phyloP scores from a whole-genome alignment of 2,797 vertebrate genomes.

The Ciconia nigra region DNA sequence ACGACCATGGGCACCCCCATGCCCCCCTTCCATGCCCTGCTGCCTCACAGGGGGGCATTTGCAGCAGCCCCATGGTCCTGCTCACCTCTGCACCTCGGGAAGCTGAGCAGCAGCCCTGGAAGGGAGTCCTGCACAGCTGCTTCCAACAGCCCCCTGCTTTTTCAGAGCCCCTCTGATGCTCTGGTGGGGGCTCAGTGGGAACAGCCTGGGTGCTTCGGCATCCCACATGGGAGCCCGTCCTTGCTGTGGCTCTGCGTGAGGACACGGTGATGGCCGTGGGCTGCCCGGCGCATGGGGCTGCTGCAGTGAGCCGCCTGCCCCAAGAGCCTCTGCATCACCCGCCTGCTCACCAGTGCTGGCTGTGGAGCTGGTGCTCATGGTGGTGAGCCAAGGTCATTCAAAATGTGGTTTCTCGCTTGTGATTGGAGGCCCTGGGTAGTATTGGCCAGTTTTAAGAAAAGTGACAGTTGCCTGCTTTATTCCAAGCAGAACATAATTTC shows the following conservation, averaged over 20 bases:
- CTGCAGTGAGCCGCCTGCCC: neutral
- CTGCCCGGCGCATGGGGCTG: rapidly evolving
- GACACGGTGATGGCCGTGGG: neutral
- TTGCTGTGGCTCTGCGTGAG: neutral
- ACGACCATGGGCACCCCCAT: rapidly evolving
- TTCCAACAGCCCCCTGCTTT: neutral
- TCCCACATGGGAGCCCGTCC: neutral
- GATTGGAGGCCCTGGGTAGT: neutral
- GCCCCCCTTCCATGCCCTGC: neutral
- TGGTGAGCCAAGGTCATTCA: neutral
- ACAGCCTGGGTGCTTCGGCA: neutral
- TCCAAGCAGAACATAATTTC: neutral
- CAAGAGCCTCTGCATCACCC: rapidly evolving
- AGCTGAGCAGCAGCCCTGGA: neutral
- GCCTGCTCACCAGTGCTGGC: neutral
- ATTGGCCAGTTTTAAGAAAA: neutral
- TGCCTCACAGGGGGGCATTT: rapidly evolving
- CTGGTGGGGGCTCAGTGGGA: rapidly evolving
- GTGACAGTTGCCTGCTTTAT: neutral
- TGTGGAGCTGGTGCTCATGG: neutral
- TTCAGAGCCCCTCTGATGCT: neutral
- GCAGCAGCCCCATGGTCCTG: neutral
- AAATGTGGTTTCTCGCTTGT: neutral
- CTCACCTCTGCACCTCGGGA: neutral
- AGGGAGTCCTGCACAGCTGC: neutral